These are phyloP conservation scores for Papilio elwesi DNA, from an alignment of 2,888 invertebrate genomes.

Conservation along the genomic window DNA sequence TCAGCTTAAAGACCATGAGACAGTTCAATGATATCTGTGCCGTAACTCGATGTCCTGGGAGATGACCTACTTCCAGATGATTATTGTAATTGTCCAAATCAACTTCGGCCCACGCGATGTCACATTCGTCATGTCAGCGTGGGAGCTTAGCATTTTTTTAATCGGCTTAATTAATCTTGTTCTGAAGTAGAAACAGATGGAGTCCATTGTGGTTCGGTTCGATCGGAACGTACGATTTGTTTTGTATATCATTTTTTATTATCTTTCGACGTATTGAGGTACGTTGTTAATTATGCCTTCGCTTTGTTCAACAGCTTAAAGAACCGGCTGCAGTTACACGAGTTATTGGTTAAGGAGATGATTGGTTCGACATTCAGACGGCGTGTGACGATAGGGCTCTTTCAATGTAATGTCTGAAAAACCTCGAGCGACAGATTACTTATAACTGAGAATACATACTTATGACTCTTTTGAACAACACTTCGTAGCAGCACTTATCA, in stretches of 20 bases:
- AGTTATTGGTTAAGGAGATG: neutral
- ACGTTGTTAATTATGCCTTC: constrained; percentile 15
- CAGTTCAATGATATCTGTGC: constrained; percentile 35
- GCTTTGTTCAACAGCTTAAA: neutral
- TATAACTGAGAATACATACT: no score
- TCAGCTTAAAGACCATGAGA: constrained; percentile 15
- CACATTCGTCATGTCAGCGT: constrained; percentile 48
- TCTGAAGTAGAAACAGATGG: neutral
- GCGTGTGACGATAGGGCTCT: no score
- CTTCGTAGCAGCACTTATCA: constrained; percentile 68
- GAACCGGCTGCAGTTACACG: neutral
- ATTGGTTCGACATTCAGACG: neutral
- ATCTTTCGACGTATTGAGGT: constrained; percentile 20
- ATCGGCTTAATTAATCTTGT: constrained; percentile 26
- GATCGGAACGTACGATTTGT: neutral
- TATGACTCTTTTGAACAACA: no score
- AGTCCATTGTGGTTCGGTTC: neutral
- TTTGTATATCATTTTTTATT: constrained; percentile 21
- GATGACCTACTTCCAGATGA: constrained; percentile 61
- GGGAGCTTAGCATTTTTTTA: constrained; percentile 48
- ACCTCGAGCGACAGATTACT: no score
- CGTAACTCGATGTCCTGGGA: constrained; percentile 59
- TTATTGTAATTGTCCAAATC: constrained; percentile 67
- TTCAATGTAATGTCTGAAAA: no score
- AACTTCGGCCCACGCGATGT: constrained; percentile 40